Base-by-base conservation (phyloP, 2,113 vertebrate species). In the Carollia perspicillata region DNA sequence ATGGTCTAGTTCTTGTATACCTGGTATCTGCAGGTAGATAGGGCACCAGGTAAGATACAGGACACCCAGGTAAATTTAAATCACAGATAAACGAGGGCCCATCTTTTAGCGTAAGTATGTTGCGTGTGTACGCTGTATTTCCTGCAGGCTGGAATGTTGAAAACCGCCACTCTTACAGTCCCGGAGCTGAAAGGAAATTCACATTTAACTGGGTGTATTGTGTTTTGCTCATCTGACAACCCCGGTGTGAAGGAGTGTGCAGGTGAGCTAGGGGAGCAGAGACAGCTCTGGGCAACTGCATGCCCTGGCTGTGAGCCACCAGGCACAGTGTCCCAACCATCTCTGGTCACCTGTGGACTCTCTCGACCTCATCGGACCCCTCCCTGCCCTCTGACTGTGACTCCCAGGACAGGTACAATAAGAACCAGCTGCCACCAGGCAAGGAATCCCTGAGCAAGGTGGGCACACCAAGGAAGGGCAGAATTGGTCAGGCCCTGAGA, bases 111-210 rank as follows among this genome's bases (percentile, higher is more conserved):
- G 1, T 11, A 13, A 4, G n/a, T 11, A 2, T 5, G 6, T 23
- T 6, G 22, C 28, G 3, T 4, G 0, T 10, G 5, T 5, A 0
- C 1, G 20, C 13, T 18, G 26, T 28, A 30, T 9, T 1, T 35
- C 53, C 47, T 12, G 40, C 47, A 49, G 79, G 66, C 20, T 6
- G 14, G 37, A 22, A 6, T n/a, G 7, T 40, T 49, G 17, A 33
- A 49, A 13, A 33, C 33, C 35, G 55, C 37, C 23, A 3, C 8
- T 37, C 11, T 22, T 6, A 37, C 3, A 4, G n/a, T 22, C 78
- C 5, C 7, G 51, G 16, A 12, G 47, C 66, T 77, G 47, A 17
- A 17, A 26, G n/a, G 40, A 51, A 22, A 49, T 78, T 58, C 33
- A 10, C 4, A 0, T 42, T 40, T 35, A 14, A 20, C 8, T 4